Evolutionary conservation across 2,797 vertebrate genomes (phyloP).

Genomic region (Propithecus deckenii): DNA sequence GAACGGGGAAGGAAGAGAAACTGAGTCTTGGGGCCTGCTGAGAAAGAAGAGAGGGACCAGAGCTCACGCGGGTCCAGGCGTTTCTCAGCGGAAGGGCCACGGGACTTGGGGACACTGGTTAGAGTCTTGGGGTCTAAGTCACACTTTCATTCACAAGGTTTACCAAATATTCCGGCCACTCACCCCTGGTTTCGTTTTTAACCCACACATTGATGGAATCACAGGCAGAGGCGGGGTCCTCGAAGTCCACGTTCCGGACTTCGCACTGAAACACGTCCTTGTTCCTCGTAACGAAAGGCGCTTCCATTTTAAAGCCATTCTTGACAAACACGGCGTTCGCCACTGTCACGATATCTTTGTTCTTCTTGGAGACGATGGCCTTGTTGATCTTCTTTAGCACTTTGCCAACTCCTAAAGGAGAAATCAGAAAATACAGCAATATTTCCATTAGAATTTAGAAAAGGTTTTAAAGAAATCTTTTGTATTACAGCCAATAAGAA

Average conservation of each 20-base stretch:
- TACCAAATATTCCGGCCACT: constrained; percentile 28
- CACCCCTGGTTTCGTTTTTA: constrained; percentile 94
- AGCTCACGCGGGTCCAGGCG: not conserved
- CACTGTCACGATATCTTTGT: constrained; percentile 92
- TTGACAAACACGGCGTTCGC: constrained; percentile 94
- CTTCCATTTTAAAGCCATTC: constrained; percentile 89
- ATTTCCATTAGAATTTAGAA: not conserved
- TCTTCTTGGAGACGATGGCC: constrained; percentile 91
- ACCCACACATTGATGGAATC: constrained; percentile 94
- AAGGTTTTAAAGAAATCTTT: not conserved
- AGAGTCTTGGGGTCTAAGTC: not conserved
- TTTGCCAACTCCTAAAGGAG: constrained; percentile 91
- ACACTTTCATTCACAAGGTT: not conserved
- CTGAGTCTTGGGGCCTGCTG: fast-evolving
- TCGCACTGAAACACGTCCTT: constrained; percentile 94
- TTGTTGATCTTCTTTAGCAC: constrained; percentile 95
- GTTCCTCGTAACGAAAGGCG: constrained; percentile 90
- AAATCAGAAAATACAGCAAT: constrained; percentile 57
- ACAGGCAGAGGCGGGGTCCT: constrained; percentile 86
- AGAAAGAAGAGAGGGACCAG: not conserved
- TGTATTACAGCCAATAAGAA: not conserved
- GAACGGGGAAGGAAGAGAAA: not conserved
- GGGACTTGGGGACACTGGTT: fast-evolving
- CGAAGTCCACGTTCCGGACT: constrained; percentile 89
- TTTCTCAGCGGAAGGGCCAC: fast-evolving